phyloP scores from a whole-genome alignment of 2,888 invertebrate genomes.

The Phytoseiulus persimilis region DNA sequence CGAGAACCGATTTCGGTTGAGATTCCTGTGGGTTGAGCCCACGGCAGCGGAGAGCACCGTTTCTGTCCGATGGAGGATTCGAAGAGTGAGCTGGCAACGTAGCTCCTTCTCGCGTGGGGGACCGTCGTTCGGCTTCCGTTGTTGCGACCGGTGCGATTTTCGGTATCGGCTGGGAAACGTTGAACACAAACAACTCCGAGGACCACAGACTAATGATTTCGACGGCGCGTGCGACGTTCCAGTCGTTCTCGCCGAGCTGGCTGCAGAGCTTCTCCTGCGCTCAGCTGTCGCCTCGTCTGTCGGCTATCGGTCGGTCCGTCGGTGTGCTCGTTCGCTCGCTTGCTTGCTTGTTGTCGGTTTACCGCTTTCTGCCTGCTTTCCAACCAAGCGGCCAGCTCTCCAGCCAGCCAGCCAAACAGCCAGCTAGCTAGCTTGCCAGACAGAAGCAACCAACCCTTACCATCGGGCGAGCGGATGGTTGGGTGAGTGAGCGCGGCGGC shows the following conservation, averaged over 20 bases:
- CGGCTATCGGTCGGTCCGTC: not conserved
- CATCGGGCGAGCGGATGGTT: constrained; percentile 5
- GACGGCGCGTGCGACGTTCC: not conserved
- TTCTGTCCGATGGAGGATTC: too few species aligned
- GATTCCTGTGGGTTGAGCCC: not conserved
- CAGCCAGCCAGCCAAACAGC: not conserved
- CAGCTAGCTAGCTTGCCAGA: not conserved
- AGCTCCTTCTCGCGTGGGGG: not conserved
- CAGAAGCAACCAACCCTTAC: not conserved
- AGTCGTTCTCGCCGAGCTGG: not conserved
- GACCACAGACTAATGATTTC: not conserved
- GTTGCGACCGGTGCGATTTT: not conserved
- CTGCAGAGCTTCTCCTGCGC: not conserved
- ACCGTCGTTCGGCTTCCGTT: not conserved
- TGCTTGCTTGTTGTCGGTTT: not conserved
- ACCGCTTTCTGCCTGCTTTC: not conserved
- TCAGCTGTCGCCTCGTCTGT: not conserved
- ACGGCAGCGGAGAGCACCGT: not conserved
- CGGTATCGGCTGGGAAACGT: not conserved
- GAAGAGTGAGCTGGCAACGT: not conserved
- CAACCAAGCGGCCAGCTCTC: not conserved
- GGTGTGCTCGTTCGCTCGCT: not conserved
- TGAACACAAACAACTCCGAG: not conserved
- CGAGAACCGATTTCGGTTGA: not conserved
- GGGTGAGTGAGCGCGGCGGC: not conserved